These are phyloP conservation scores for Perdita meconis DNA, from an alignment of 2,888 invertebrate genomes.

Conservation along the genomic window DNA sequence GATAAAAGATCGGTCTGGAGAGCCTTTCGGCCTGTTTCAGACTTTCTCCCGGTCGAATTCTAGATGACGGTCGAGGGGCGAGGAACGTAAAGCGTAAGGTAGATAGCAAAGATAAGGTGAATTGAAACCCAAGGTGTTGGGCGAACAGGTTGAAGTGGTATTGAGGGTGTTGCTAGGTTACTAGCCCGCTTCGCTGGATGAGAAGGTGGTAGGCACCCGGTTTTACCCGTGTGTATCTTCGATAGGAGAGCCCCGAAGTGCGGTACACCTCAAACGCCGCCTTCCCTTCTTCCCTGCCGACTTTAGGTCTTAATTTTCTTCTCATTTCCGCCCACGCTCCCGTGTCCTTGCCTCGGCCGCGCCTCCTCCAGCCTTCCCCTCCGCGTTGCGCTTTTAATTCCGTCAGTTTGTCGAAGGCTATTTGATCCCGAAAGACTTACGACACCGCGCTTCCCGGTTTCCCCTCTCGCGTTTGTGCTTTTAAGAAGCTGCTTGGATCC, in stretches of 20 bases:
- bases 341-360: neutral
- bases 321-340: slow-evolving; percentile 31
- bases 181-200: slow-evolving; percentile 74
- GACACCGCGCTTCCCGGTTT: slow-evolving; percentile 7
- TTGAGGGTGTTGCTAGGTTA: slow-evolving; percentile 83
- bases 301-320: slow-evolving; percentile 64
- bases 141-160: slow-evolving; percentile 74
- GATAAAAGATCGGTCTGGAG: slow-evolving; percentile 3
- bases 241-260: slow-evolving; percentile 53
- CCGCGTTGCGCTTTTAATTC: slow-evolving; percentile 28
- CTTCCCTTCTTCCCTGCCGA: slow-evolving; percentile 37
- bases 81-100: slow-evolving; percentile 63
- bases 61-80: slow-evolving; percentile 35
- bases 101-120: slow-evolving; percentile 80
- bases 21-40: slow-evolving; percentile 10
- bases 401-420: slow-evolving; percentile 39
- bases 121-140: slow-evolving; percentile 79
- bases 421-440: slow-evolving; percentile 34
- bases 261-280: slow-evolving; percentile 57
- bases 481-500: slow-evolving; percentile 11
- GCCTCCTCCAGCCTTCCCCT: too few relatives aligned
- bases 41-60: slow-evolving; percentile 45
- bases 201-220: slow-evolving; percentile 58
- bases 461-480: neutral
- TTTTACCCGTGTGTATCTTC: slow-evolving; percentile 61